Evolutionary conservation across 1,140 invertebrate genomes (phyloP), one percentile per base, ranked within the genome.

Genomic region (Drosophila leontia): DNA sequence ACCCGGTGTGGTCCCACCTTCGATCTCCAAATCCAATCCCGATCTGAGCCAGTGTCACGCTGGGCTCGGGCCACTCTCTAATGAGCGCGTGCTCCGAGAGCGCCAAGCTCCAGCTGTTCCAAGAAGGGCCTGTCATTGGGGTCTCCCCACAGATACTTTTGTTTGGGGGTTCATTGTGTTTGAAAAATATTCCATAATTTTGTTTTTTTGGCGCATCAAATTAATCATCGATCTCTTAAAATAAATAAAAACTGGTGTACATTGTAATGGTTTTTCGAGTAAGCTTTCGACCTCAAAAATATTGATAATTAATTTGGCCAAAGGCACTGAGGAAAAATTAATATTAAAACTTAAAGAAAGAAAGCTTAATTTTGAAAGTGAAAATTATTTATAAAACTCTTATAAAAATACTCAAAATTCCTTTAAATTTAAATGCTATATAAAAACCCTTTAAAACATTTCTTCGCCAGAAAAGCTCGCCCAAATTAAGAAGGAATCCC

Each of bases 171-270:
- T 37, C 57, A 56, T 59, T 61, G 71, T 42, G 17, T 26, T 69
- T 35, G 13, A 42, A 58, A 71, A 62, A 80, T 63, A 76, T 72
- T 79, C 64, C 67, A 56, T 55, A 70, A 70, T 55, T 77, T 59
- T 29, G 35, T 17, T 26, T 59, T 70, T 86, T 84, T 88, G 37
- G 85, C 78, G 59, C 78, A 75, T 53, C 60, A 78, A 90, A 88
- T 88, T 78, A 88, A 88, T 88, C 85, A 88, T 90, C 79, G 69
- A 69, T 65, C 78, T 75, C 81, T 90, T 82, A 90, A 88, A 90
- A 88, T 88, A 90, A 88, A 90, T 88, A 88, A 88, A 86, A 88
- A 67, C 78, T 90, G 72, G 80, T 80, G 79, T 80, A 87, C 67
- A 78, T 77, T 78, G 68, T 81, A 87, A 88, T 88, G 81, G 74